Base-by-base conservation (phyloP, 2,797 vertebrate species). In the Glyptemys insculpta region DNA sequence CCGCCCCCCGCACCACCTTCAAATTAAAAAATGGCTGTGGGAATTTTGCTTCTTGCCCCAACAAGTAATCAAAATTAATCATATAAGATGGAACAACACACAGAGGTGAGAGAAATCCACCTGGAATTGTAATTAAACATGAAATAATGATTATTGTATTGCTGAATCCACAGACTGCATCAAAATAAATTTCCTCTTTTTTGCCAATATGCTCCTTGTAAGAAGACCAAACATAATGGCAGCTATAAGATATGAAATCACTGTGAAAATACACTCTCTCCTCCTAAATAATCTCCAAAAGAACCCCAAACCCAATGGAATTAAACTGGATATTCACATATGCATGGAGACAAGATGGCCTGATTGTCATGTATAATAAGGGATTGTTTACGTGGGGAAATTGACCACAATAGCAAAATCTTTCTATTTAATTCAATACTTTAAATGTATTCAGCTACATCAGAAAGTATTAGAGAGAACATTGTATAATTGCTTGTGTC, bases 391-490 rank as follows among this genome's bases (percentile, higher is more conserved):
- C 59, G 44, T 85, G 76, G 79, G 81, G 91, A 91, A 95, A 52
- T 27, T 86, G 86, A 79, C 62, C 19, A 81, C 86, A 93, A 49
- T n/a, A 57, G 53, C 15, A 79, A 54, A 86, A 1, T 2, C n/a
- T 59, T 82, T 47, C 52, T 95, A 25, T 91, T 56, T 95, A 95
- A 93, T 81, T 86, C 53, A 92, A 62, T 23, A 31, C 86, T 94
- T 89, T 91, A 89, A 90, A 89, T 94, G 79, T 49, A 62, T n/a
- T 78, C 53, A 92, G 83, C 92, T 93, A 90, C 92, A 92, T 92
- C 85, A 92, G 14, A 50, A 78, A 78, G 19, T 62, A 57, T 89
- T 62, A 86, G 7, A 85, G 86, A 87, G 92, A 92, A 81, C 6
- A 44, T 81, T 83, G 49, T 23, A 76, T 80, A 87, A 79, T 1